Base-by-base conservation (phyloP, 2,113 vertebrate genomes). In the Perccottus glenii region DNA sequence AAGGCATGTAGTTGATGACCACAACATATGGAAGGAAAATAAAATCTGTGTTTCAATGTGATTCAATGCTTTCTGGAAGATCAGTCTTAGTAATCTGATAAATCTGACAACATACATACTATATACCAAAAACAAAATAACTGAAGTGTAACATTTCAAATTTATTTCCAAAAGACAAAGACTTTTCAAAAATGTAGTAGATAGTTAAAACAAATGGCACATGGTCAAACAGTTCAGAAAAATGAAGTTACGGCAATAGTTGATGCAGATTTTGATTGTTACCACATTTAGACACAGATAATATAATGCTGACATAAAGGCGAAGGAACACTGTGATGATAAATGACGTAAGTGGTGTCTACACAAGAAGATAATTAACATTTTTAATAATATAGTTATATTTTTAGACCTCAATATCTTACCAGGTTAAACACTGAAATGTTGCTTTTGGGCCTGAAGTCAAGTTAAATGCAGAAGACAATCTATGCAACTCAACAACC, bases 131-230 rank as follows among this genome's bases (percentile, higher is more conserved):
- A 12, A 33, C 32, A 33, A 5, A 6, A 11, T 33, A 2, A 1
- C 6, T 11, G 4, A 51, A 5, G 5, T 19, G 6, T 33, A 5
- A 11, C 11, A 12, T 6, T 33, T 12, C 50, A 52, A 5, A 64
- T 88, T 87, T 90, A 88, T 85, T 88, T 84, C 14, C 35, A 80
- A 80, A 86, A 82, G 60, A 75, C 66, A 27, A n/a, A 66, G 46
- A 4, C 11, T 51, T 81, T 63, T 38, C 11, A 71, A 65, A 53
- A 63, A 59, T 36, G 27, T 14, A 36, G 53, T 63, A 47, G 50
- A 73, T 27, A 10, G 19, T 64, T 66, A 50, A 77, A 40, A 60
- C 6, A 69, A 64, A 60, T 14, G 40, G 67, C n/a, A 57, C 45
- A 72, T 35, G 72, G 32, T 80, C 9, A 55, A n/a, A 68, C 35